Percentiles rank a stretch among this genome's conserved stretches.
These are phyloP conservation scores for Drosophila longiperda DNA, from an alignment of 2,888 invertebrate genomes.

Conservation along the genomic window DNA sequence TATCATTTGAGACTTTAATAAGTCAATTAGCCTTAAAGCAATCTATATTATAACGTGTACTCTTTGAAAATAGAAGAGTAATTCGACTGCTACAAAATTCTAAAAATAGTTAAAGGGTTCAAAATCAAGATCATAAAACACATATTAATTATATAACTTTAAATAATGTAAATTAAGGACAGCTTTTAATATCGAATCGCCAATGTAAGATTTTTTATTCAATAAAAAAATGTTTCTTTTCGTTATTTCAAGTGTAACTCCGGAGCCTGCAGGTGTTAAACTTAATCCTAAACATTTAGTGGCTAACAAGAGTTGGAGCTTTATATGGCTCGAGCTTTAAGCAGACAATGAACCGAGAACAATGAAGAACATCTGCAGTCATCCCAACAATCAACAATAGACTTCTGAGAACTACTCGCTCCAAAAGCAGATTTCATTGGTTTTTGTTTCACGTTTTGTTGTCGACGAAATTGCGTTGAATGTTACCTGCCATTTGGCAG, in stretches of 20 bases:
- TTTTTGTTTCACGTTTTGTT: slow-evolving; percentile 64
- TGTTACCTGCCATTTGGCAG: slow-evolving; percentile 78
- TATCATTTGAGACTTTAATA: slow-evolving; percentile 7
- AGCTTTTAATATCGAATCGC: background rate
- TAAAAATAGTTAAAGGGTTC: background rate
- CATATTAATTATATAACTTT: no score
- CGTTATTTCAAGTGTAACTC: background rate
- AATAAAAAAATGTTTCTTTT: background rate
- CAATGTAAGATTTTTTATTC: background rate
- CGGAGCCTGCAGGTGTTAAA: background rate
- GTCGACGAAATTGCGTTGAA: slow-evolving; percentile 78
- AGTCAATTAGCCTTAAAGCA: slow-evolving; percentile 13
- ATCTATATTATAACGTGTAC: background rate
- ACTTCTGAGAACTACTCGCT: slow-evolving; percentile 25
- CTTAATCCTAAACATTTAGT: background rate
- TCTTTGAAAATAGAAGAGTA: background rate
- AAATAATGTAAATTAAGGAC: background rate
- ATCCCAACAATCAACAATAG: slow-evolving; percentile 18
- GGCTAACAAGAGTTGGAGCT: background rate
- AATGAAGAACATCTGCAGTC: slow-evolving; percentile 20
- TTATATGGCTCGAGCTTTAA: slow-evolving; percentile 27
- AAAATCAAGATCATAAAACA: background rate
- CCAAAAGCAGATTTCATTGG: slow-evolving; percentile 32
- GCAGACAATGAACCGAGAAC: slow-evolving; percentile 38
- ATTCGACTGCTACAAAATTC: background rate